A percentile compares a stretch with the other conserved stretches of the same genome.
Evolutionary conservation across 2,113 vertebrate genomes (phyloP).

Genomic region (Sceloporus tristichus): DNA sequence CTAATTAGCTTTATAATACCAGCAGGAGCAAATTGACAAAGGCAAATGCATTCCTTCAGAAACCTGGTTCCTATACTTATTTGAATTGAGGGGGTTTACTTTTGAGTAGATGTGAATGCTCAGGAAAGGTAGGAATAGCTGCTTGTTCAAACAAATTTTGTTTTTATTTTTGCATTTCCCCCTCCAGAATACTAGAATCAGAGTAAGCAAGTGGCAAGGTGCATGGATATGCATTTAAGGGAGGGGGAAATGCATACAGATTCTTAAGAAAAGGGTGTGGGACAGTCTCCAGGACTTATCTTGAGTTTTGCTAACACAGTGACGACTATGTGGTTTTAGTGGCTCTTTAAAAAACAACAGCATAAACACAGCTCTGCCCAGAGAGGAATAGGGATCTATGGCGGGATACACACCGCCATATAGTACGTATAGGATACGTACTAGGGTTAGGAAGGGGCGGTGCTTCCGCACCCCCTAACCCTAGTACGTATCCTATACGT

Average conservation of each 20-base stretch:
- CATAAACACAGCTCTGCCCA: neutral
- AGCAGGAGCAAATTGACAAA: slow-evolving; percentile 1
- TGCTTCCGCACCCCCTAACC: too few species aligned
- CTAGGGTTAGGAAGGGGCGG: too few species aligned
- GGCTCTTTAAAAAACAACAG: neutral
- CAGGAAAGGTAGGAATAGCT: neutral
- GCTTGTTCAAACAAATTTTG: slow-evolving; percentile 11
- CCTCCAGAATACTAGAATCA: neutral
- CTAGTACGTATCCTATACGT: too few species aligned
- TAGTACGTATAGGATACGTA: too few species aligned
- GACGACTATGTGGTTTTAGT: too few species aligned
- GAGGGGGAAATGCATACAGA: neutral
- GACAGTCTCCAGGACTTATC: neutral
- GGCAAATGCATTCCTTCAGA: neutral
- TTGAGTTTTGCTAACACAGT: neutral
- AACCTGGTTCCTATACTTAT: neutral
- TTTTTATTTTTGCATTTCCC: neutral
- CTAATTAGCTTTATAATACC: slow-evolving; percentile 42
- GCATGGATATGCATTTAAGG: too few species aligned
- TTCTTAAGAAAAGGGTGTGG: neutral
- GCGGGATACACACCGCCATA: too few species aligned
- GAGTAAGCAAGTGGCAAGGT: neutral
- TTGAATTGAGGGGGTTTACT: neutral
- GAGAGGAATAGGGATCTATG: too few species aligned
- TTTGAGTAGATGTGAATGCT: neutral